A percentile compares a stretch with the other conserved stretches of the same genome.
Conservation (phyloP, 2,113 vertebrate species). For the Regulus satrapa region DNA sequence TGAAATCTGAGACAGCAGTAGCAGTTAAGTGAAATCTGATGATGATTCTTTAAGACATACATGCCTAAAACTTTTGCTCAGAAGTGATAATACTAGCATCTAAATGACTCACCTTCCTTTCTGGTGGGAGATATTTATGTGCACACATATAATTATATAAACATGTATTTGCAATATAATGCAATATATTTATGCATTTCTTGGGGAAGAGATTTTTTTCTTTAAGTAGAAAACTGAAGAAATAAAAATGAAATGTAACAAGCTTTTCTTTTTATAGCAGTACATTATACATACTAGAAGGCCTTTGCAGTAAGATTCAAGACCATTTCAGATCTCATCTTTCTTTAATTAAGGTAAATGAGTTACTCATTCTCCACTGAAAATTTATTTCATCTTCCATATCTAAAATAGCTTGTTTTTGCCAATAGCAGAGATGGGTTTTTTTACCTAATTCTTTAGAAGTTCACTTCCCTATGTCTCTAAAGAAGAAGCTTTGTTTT, state of each 20-base stretch:
- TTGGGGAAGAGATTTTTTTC: not conserved
- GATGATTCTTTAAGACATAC: slow-evolving; percentile 18
- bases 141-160: not conserved
- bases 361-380: not conserved
- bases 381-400: not conserved
- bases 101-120: slow-evolving; percentile 32
- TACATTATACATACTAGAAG: not conserved
- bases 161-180: not conserved
- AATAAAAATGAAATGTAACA: not conserved
- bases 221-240: not conserved
- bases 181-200: not conserved
- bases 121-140: not conserved
- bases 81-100: not conserved
- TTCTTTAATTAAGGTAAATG: not conserved
- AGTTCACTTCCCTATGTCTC: not conserved
- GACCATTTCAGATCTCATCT: not conserved
- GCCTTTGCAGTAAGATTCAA: not conserved
- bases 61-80: slow-evolving; percentile 2
- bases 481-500: not conserved
- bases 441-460: not conserved
- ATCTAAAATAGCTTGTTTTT: not conserved
- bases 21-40: slow-evolving; percentile 32
- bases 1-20: slow-evolving; percentile 17
- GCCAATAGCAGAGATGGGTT: not conserved
- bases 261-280: not conserved